Conservation (phyloP, 2,888 invertebrate species). For the Eupithecia vulgata region DNA sequence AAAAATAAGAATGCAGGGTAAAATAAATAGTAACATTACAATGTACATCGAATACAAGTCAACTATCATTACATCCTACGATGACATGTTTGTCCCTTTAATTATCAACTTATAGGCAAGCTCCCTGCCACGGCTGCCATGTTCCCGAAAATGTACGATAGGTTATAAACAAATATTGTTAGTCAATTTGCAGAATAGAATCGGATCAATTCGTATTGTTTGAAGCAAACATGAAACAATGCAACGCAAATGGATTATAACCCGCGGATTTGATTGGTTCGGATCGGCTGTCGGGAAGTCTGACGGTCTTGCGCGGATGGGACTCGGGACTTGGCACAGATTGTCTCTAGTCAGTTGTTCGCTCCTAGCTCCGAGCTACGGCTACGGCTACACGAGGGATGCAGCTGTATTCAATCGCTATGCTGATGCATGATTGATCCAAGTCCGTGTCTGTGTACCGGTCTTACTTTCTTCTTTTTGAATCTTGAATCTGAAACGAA, state of each 20-base stretch:
- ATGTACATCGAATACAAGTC: no score
- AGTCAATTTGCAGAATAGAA: slow-evolving; percentile 1
- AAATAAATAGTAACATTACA: no score
- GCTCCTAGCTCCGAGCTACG: neutral
- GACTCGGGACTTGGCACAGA: neutral
- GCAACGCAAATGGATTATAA: slow-evolving; percentile 13
- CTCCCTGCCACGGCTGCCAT: neutral
- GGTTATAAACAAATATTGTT: neutral
- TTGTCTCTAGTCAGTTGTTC: neutral
- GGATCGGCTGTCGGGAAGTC: neutral
- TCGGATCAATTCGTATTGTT: slow-evolving; percentile 9
- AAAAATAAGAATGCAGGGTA: no score
- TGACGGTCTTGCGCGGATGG: neutral
- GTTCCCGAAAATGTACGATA: neutral
- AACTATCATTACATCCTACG: no score
- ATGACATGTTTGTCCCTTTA: neutral
- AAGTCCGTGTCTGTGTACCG: neutral
- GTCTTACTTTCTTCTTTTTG: neutral
- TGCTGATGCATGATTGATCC: neutral
- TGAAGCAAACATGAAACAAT: slow-evolving; percentile 18
- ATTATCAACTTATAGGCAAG: neutral
- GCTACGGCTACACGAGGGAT: neutral
- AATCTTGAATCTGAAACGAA: neutral
- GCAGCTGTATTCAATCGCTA: neutral
- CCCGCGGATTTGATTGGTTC: slow-evolving; percentile 17